These are phyloP conservation scores for Channa striata DNA, from an alignment of 2,797 vertebrate species.

Conservation along the genomic window DNA sequence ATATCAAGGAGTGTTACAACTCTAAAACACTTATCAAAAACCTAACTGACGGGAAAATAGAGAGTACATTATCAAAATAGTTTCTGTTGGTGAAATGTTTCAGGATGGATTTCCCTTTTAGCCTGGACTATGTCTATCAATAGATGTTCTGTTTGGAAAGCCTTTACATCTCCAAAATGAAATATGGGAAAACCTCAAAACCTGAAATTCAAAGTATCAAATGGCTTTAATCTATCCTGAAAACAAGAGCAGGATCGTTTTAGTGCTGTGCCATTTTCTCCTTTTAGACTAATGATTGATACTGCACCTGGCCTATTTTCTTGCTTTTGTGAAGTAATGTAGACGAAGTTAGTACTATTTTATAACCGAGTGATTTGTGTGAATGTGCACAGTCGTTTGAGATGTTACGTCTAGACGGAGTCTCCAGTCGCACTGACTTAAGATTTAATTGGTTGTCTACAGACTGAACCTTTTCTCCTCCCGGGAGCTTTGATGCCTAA, in stretches of 20 bases:
- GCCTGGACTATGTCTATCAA: background rate
- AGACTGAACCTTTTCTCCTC: slow-evolving; percentile 37
- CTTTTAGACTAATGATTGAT: slow-evolving; percentile 11
- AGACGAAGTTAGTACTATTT: slow-evolving; percentile 10
- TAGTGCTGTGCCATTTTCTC: background rate
- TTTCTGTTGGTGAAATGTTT: background rate
- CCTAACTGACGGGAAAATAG: accelerated
- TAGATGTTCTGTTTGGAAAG: background rate
- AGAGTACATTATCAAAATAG: slow-evolving; percentile 5
- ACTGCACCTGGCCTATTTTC: slow-evolving; percentile 33
- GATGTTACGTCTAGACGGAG: slow-evolving; percentile 19
- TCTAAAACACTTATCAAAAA: background rate
- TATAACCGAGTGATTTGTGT: slow-evolving; percentile 9
- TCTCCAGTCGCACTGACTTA: slow-evolving; percentile 21
- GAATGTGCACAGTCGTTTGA: slow-evolving; percentile 26
- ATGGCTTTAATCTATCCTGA: background rate
- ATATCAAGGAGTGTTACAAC: background rate
- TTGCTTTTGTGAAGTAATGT: slow-evolving; percentile 1
- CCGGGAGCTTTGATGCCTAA: slow-evolving; percentile 55
- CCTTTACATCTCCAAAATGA: slow-evolving; percentile 5
- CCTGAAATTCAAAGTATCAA: background rate
- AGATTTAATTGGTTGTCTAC: slow-evolving; percentile 52
- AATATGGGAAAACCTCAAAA: background rate
- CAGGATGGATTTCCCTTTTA: background rate
- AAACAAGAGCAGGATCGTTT: background rate